A percentile compares a stretch with the other conserved stretches of the same genome.
Conservation (phyloP, 92 coral and sea anemone species). For the Bergia puertoricense region DNA sequence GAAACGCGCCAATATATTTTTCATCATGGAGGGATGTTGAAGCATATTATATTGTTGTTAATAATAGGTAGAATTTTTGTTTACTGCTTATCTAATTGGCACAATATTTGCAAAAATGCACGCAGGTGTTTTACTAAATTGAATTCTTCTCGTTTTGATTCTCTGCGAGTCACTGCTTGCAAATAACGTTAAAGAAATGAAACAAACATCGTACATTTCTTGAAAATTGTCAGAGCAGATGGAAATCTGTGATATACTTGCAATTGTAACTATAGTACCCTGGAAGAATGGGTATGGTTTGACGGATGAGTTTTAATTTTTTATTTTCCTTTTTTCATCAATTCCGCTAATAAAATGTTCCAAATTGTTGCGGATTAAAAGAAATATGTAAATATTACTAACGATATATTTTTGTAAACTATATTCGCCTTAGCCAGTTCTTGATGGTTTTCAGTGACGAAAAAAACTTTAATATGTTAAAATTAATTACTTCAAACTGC, state of each 20-base stretch:
- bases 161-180: neutral
- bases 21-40: neutral
- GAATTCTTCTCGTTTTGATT: neutral
- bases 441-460: neutral
- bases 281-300: neutral
- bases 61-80: too few species aligned
- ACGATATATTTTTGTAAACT: neutral
- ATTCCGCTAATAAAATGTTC: too few species aligned
- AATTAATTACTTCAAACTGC: neutral
- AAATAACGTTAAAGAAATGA: too few species aligned
- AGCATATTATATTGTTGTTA: neutral
- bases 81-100: neutral
- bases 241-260: too few species aligned
- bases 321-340: too few species aligned
- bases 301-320: neutral
- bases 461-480: too few species aligned
- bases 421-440: neutral
- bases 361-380: neutral
- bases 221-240: too few species aligned
- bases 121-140: neutral
- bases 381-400: too few species aligned
- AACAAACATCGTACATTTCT: too few species aligned
- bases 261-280: too few species aligned
- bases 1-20: neutral
- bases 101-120: neutral